These are phyloP conservation scores for Hermatobates lingyangjiaoensis DNA, from an alignment of 1,140 invertebrate species.

Conservation along the genomic window DNA sequence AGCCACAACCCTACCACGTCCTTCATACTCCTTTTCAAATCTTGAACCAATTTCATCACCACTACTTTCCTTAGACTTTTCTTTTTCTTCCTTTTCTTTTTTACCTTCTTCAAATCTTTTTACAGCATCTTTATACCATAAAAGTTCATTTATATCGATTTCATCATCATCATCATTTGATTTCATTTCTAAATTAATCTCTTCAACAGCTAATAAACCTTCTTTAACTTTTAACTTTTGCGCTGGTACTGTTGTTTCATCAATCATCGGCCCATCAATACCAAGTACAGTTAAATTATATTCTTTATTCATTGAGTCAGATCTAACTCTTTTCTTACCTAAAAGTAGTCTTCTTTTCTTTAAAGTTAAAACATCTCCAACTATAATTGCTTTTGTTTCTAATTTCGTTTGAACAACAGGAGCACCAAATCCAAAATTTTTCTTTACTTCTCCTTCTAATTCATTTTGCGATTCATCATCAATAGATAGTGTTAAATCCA, in stretches of 20 bases:
- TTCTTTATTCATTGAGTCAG: background rate
- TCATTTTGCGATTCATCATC: too few species aligned
- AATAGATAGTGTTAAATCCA: too few species aligned
- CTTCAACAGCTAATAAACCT: background rate
- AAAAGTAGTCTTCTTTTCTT: background rate
- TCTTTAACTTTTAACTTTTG: too few species aligned
- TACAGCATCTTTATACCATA: background rate
- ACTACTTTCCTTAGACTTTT: too few species aligned
- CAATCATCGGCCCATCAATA: background rate
- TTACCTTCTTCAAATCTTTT: background rate
- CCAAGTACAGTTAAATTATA: background rate
- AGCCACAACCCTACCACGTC: too few species aligned
- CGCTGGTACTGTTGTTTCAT: too few species aligned
- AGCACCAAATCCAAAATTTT: background rate
- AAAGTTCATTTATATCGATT: background rate
- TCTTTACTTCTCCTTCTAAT: background rate
- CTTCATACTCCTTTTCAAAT: too few species aligned
- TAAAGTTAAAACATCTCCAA: background rate
- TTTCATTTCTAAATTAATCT: background rate
- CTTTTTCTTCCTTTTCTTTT: background rate
- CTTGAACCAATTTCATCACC: too few species aligned
- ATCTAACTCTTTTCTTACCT: background rate
- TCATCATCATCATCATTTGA: background rate
- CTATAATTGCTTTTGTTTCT: background rate
- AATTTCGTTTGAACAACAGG: background rate